Evolutionary conservation across 2,888 invertebrate species (phyloP).

Genomic region (Altica lythri): DNA sequence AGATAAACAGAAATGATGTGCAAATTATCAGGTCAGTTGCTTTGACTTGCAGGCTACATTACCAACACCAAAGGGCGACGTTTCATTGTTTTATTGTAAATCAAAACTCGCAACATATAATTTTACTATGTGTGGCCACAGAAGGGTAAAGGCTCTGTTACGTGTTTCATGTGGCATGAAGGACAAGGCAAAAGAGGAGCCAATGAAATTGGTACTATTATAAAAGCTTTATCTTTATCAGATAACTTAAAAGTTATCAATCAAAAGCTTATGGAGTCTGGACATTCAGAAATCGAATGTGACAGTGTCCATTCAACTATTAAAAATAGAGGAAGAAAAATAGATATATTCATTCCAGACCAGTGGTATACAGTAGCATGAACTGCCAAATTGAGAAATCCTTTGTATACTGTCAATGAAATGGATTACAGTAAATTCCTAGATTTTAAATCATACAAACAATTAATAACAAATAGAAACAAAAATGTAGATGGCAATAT

Average conservation of each 20-base stretch:
- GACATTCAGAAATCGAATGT: slow-evolving; percentile 32
- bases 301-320: slow-evolving; percentile 33
- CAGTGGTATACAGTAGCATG: slow-evolving; percentile 32
- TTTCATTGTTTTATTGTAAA: too few species aligned
- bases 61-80: too few species aligned
- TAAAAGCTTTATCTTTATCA: slow-evolving; percentile 23
- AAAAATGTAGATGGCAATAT: too few species aligned
- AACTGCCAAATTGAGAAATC: slow-evolving; percentile 27
- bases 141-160: not conserved
- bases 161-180: slow-evolving; percentile 35
- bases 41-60: too few species aligned
- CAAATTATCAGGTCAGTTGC: too few species aligned
- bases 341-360: slow-evolving; percentile 33
- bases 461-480: too few species aligned
- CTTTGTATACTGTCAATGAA: slow-evolving; percentile 4
- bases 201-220: slow-evolving; percentile 27
- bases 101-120: not conserved
- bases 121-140: not conserved
- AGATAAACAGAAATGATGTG: too few species aligned
- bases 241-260: slow-evolving; percentile 25
- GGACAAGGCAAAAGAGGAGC: slow-evolving; percentile 33
- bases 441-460: not conserved
- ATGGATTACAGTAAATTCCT: not conserved
- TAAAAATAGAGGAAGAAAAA: slow-evolving; percentile 26
- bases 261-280: slow-evolving; percentile 31